Evolutionary conservation across 37 sponge, comb jelly and placozoan genomes (phyloP).

Genomic region (Ianthella basta): DNA sequence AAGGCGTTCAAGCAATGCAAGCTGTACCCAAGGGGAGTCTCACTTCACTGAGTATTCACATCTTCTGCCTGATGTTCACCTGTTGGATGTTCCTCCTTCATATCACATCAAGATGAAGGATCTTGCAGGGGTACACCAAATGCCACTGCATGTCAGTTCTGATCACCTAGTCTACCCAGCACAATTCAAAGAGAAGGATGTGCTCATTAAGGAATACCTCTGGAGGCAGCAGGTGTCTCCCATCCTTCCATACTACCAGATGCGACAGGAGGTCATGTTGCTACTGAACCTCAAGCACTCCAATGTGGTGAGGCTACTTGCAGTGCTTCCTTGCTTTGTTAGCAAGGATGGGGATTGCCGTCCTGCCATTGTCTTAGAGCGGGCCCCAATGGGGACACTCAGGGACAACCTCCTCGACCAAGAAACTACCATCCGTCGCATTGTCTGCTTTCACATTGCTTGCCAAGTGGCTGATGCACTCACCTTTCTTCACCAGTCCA

Average conservation of each 20-base stretch:
- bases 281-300: slow-evolving; percentile 52
- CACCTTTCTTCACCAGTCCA: slow-evolving; percentile 57
- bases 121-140: background rate
- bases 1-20: background rate
- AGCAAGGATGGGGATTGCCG: background rate
- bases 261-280: slow-evolving; percentile 73
- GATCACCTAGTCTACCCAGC: slow-evolving; percentile 16
- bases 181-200: background rate
- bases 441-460: slow-evolving; percentile 70
- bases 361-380: slow-evolving; percentile 70
- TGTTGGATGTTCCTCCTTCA: background rate
- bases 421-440: slow-evolving; percentile 61
- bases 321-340: slow-evolving; percentile 37
- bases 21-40: slow-evolving; percentile 14
- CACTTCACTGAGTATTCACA: slow-evolving; percentile 7
- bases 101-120: background rate
- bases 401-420: slow-evolving; percentile 70
- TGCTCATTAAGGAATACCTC: slow-evolving; percentile 21
- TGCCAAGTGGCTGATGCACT: slow-evolving; percentile 72
- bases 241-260: slow-evolving; percentile 46
- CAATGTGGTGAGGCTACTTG: slow-evolving; percentile 63
- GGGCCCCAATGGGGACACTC: slow-evolving; percentile 76
- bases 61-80: slow-evolving; percentile 22
- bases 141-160: background rate
- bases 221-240: slow-evolving; percentile 24